Evolutionary conservation across 1,140 invertebrate genomes (phyloP).

Genomic region (Nephotettix cincticeps): DNA sequence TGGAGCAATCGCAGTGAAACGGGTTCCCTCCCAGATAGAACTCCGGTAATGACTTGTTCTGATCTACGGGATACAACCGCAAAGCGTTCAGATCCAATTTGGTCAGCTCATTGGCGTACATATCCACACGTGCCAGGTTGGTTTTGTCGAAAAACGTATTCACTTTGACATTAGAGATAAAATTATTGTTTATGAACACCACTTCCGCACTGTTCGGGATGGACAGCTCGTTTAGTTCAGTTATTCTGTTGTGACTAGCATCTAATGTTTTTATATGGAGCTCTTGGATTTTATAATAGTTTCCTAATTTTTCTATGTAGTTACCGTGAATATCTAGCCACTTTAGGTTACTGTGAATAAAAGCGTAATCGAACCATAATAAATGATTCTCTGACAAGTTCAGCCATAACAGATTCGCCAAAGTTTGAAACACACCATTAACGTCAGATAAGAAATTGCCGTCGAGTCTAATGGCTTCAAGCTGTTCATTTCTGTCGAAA

Average conservation of each 20-base stretch:
- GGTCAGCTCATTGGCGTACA: constrained; percentile 83
- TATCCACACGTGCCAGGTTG: constrained; percentile 81
- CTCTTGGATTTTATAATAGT: constrained; percentile 82
- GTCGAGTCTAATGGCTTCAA: constrained; percentile 83
- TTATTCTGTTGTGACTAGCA: constrained; percentile 83
- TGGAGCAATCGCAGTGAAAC: constrained; percentile 87
- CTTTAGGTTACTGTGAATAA: constrained; percentile 82
- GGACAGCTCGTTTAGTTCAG: constrained; percentile 71
- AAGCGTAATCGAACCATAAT: constrained; percentile 88
- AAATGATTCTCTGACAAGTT: constrained; percentile 91
- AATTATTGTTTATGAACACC: constrained; percentile 88
- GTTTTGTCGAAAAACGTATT: constrained; percentile 85
- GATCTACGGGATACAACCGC: constrained; percentile 67
- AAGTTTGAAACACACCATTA: constrained; percentile 79
- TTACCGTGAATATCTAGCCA: constrained; percentile 90
- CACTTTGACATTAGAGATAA: constrained; percentile 71
- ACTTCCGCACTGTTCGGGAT: constrained; percentile 88
- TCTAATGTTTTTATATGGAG: constrained; percentile 75
- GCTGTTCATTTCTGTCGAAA: constrained; percentile 73
- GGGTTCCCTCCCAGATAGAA: constrained; percentile 88
- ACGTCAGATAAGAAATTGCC: constrained; percentile 84
- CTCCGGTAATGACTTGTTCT: constrained; percentile 70
- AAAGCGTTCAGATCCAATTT: constrained; percentile 79
- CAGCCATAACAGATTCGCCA: constrained; percentile 77
- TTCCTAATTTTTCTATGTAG: constrained; percentile 79